These are phyloP conservation scores for Drosophila macrospina DNA, from an alignment of 2,888 invertebrate genomes.

Conservation along the genomic window DNA sequence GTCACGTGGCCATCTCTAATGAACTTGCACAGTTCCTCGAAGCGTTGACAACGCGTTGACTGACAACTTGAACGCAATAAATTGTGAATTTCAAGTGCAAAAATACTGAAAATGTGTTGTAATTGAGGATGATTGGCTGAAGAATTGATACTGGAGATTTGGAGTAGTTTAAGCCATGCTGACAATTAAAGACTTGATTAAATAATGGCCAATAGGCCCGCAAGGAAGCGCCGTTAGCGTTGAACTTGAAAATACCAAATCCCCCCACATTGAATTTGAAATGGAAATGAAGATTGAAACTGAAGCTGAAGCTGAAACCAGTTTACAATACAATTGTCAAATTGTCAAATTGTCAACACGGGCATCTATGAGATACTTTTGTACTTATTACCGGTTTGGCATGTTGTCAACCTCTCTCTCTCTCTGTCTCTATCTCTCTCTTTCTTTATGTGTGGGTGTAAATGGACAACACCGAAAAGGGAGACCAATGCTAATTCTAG, in stretches of 20 bases:
- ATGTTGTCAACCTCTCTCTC: slow-evolving; percentile 17
- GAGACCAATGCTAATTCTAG: slow-evolving; percentile 63
- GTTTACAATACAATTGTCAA: slow-evolving; percentile 75
- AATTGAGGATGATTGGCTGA: slow-evolving; percentile 43
- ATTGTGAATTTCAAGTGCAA: slow-evolving; percentile 54
- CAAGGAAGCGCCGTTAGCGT: slow-evolving; percentile 65
- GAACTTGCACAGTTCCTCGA: slow-evolving; percentile 22
- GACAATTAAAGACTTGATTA: slow-evolving; percentile 71
- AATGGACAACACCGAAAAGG: slow-evolving; percentile 37
- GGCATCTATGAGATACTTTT: slow-evolving; percentile 56
- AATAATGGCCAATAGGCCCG: slow-evolving; percentile 65
- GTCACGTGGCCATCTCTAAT: slow-evolving; percentile 2
- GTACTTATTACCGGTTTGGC: slow-evolving; percentile 71
- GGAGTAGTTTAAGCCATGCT: slow-evolving; percentile 2
- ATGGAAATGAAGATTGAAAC: slow-evolving; percentile 17
- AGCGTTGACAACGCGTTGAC: slow-evolving; percentile 27
- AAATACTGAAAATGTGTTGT: slow-evolving; percentile 41
- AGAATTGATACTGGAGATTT: slow-evolving; percentile 8
- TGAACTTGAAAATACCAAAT: slow-evolving; percentile 70
- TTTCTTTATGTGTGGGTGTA: slow-evolving; percentile 49
- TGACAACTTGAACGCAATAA: slow-evolving; percentile 31
- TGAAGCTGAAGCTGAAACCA: slow-evolving; percentile 52
- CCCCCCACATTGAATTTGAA: too few species aligned
- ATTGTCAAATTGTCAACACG: slow-evolving; percentile 77
- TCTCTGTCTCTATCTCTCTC: neutral